Percentiles rank a stretch among this genome's conserved stretches.
Conservation (phyloP, 1,140 invertebrate species). For the Gyrodactylus salaris region DNA sequence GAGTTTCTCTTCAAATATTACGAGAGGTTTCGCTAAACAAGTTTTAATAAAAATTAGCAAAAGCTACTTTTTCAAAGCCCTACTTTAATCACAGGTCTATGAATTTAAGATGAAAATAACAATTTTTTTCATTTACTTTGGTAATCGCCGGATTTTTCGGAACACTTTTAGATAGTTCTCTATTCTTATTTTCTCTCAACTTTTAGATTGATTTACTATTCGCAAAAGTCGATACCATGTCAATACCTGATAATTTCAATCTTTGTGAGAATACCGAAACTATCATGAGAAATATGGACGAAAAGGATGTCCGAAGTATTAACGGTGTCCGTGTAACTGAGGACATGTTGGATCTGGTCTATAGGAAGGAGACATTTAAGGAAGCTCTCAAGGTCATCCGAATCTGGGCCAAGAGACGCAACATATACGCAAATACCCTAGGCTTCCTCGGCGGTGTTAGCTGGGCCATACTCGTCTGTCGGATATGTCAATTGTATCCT, state of each 20-base stretch:
- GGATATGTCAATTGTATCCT: conserved; percentile 89
- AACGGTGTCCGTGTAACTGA: conserved; percentile 6
- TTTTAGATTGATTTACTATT: conserved; percentile 6
- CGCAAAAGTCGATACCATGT: not conserved
- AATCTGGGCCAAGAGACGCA: conserved; percentile 86
- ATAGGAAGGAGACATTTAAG: conserved; percentile 58
- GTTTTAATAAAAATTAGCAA: no score
- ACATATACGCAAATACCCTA: conserved; percentile 84
- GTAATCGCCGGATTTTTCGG: no score
- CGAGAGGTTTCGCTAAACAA: no score
- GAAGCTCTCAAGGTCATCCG: conserved; percentile 71
- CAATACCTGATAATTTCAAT: conserved; percentile 1
- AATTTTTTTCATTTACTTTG: no score
- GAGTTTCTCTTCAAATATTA: not conserved
- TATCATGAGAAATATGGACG: conserved; percentile 2
- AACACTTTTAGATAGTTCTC: no score
- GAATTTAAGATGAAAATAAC: no score
- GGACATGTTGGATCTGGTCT: conserved; percentile 4
- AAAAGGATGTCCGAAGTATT: conserved; percentile 4
- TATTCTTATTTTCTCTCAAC: not conserved
- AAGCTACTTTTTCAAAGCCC: no score
- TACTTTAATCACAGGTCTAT: no score
- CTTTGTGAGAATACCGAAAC: not conserved
- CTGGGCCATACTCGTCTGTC: conserved; percentile 92
- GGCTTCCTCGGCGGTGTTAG: conserved; percentile 92